Evolutionary conservation across 2,888 invertebrate species (phyloP).

Genomic region (Heliconius erato): DNA sequence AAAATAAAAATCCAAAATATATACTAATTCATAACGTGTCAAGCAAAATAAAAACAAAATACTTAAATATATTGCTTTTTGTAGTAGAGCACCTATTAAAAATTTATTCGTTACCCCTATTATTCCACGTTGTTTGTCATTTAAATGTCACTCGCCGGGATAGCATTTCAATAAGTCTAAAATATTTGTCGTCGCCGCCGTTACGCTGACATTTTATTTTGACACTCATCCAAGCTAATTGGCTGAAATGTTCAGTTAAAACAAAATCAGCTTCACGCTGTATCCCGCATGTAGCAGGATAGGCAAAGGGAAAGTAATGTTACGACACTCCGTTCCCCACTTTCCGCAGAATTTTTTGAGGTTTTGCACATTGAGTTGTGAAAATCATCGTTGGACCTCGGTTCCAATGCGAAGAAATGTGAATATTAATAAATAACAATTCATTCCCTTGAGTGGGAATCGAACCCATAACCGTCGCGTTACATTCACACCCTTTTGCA

Average conservation of each 20-base stretch:
- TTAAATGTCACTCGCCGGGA: constrained; percentile 42
- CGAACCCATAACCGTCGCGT: too few relatives aligned
- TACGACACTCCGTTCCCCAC: too few relatives aligned
- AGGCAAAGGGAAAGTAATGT: too few relatives aligned
- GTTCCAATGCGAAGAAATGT: too few relatives aligned
- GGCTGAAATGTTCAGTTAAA: constrained; percentile 70
- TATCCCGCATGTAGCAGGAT: too few relatives aligned
- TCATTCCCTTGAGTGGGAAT: too few relatives aligned
- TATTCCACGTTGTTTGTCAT: constrained; percentile 18
- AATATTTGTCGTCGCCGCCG: constrained; percentile 45
- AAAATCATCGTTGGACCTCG: too few relatives aligned
- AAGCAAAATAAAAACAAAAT: background rate
- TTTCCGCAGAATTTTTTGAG: too few relatives aligned
- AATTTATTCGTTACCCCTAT: background rate
- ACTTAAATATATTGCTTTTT: background rate
- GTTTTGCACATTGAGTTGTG: too few relatives aligned
- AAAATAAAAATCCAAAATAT: background rate
- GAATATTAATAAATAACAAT: too few relatives aligned
- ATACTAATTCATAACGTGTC: background rate
- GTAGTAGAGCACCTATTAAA: background rate
- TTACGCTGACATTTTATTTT: constrained; percentile 62
- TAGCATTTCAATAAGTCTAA: constrained; percentile 39
- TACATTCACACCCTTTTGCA: too few relatives aligned
- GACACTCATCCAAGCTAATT: constrained; percentile 72
- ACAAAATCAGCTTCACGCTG: too few relatives aligned